Evolutionary conservation across 2,797 vertebrate genomes (phyloP).

Genomic region (Sebastes hubbsi): DNA sequence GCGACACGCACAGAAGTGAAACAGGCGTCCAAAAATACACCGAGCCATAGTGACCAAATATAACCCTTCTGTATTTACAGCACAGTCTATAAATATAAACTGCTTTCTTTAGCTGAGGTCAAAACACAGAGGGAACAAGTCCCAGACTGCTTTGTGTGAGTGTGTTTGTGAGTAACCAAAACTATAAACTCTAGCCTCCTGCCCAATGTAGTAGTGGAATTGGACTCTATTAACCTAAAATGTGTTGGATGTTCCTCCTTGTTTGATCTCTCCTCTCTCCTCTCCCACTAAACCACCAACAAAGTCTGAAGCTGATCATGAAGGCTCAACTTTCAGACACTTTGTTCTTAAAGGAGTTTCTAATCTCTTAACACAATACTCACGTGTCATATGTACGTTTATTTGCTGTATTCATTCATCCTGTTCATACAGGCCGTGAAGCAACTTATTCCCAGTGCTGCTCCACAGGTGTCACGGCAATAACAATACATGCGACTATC

Average conservation of each 20-base stretch:
- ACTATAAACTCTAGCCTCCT: not conserved
- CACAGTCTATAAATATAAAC: constrained; percentile 70
- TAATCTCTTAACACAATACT: not conserved
- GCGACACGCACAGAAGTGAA: constrained; percentile 55
- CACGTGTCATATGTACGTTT: not conserved
- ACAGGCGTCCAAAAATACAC: constrained; percentile 67
- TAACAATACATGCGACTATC: not conserved
- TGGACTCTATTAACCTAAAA: not conserved
- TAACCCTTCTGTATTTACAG: constrained; percentile 73
- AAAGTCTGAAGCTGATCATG: not conserved
- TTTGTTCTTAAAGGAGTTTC: not conserved
- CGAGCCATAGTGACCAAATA: constrained; percentile 68
- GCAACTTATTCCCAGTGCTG: not conserved
- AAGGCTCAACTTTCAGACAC: not conserved
- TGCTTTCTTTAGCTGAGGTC: constrained; percentile 64
- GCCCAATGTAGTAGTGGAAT: constrained; percentile 19
- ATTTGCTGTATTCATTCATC: not conserved
- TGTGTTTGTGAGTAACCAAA: not conserved
- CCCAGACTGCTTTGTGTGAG: constrained; percentile 31
- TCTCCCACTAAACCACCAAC: not conserved
- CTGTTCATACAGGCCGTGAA: not conserved
- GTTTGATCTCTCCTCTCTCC: not conserved
- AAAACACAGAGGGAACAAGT: constrained; percentile 65
- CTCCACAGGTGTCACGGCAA: not conserved
- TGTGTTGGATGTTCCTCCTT: not conserved